Evolutionary conservation across 64 coral and sea anemone species (phyloP), one percentile per base, ranked within the genome.

Genomic region (Acropora tenuis): DNA sequence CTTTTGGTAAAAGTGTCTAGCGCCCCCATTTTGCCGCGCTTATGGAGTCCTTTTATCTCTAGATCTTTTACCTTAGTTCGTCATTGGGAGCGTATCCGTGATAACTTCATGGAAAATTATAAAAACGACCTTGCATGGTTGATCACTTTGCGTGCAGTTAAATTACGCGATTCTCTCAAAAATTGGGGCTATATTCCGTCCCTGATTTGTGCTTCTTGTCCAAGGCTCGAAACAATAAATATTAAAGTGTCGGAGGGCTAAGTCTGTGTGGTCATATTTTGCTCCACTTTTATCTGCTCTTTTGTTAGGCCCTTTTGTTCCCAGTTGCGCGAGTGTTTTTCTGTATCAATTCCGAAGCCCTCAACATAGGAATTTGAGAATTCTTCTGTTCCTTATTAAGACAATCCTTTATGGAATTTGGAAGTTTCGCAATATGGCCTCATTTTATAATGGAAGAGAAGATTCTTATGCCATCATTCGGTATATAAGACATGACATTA

Each of bases 121-220:
- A 53, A 53, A 53, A 53, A 53, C 8, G 50, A 76, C 57, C 0
- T 88, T 0, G 3, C 57, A 0, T 88, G 86, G 86, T 55, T 57
- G 13, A 88, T 76, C 40, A 42, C 8, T 17, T 12, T 63, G 1
- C n/a, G 57, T 1, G 79, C 8, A 1, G 11, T 65, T 15, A 63
- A 82, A 43, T 9, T 82, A 0, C 53, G 53, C 0, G 52, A 66
- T 20, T 82, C 57, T 1, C 1, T 82, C 17, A 41, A 60, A 1
- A 63, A 60, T 16, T 82, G 79, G 79, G 79, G 79, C 0, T 82
- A 82, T 13, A 82, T 82, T 3, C 12, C 60, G 9, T 82, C 79
- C 4, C 20, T 43, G 42, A 5, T 13, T 7, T 82, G 57, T 16
- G 79, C 57, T 0, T 60, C 12, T 43, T 82, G 57, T 6, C 15